Evolutionary conservation across 2,888 invertebrate species (phyloP).

Genomic region (Coelinius sp.): DNA sequence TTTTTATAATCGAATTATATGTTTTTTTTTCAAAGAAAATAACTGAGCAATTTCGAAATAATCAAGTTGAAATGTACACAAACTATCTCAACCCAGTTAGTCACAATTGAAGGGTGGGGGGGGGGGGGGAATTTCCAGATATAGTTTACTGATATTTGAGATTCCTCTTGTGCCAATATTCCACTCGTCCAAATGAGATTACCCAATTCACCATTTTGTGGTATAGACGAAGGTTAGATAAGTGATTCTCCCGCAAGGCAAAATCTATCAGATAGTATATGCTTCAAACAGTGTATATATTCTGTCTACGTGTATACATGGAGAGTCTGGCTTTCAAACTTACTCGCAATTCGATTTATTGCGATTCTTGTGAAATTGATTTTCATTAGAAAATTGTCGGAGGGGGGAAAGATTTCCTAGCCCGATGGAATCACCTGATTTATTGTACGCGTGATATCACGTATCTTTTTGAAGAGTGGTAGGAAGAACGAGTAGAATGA

Average conservation of each 20-base stretch:
- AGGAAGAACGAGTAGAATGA: background rate
- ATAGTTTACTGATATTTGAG: slow-evolving; percentile 20
- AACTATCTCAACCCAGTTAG: background rate
- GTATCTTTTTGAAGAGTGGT: slow-evolving; percentile 10
- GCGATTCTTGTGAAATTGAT: slow-evolving; percentile 27
- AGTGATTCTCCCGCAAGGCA: slow-evolving; percentile 43
- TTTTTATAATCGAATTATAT: background rate
- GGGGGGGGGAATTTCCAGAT: background rate
- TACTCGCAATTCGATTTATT: slow-evolving; percentile 27
- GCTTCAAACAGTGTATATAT: slow-evolving; percentile 19
- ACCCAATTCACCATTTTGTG: slow-evolving; percentile 43
- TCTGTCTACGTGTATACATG: background rate
- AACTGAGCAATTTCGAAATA: background rate
- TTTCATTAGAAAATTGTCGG: slow-evolving; percentile 25
- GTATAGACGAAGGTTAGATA: slow-evolving; percentile 30
- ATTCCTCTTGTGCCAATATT: slow-evolving; percentile 13
- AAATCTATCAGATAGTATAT: slow-evolving; percentile 49
- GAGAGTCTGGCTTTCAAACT: background rate
- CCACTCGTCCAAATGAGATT: slow-evolving; percentile 45
- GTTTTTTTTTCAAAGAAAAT: background rate
- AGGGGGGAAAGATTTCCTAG: background rate
- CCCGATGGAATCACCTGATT: slow-evolving; percentile 26
- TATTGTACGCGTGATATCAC: slow-evolving; percentile 30
- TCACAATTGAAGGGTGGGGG: background rate
- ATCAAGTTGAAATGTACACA: background rate